These are phyloP conservation scores for Varroa destructor DNA, from an alignment of 1,140 invertebrate genomes.

Conservation along the genomic window DNA sequence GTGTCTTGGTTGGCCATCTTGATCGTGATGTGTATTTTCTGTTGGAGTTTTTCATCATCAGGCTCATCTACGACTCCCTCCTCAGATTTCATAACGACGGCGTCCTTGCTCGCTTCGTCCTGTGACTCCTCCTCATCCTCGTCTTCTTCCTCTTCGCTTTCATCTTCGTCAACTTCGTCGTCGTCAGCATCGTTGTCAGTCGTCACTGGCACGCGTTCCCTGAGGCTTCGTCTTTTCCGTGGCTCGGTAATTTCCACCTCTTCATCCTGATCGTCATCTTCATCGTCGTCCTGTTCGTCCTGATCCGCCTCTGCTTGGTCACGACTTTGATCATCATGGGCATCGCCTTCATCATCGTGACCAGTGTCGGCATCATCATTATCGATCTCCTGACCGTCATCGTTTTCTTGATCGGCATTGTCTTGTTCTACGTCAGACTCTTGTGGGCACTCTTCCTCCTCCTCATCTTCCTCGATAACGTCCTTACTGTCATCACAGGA, in stretches of 20 bases:
- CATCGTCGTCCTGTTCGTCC: background rate
- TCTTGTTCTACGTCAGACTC: no score
- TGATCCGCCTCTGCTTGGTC: background rate
- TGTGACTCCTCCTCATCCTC: background rate
- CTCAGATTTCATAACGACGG: no score
- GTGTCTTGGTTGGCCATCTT: no score
- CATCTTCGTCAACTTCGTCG: no score
- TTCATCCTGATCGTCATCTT: slow-evolving; percentile 15
- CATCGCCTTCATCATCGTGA: background rate
- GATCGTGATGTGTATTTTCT: no score
- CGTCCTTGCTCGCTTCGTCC: no score
- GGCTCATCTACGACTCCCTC: no score
- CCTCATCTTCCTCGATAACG: no score
- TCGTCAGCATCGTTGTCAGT: no score
- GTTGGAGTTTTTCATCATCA: no score
- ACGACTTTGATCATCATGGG: background rate
- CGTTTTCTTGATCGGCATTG: background rate
- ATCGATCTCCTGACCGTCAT: slow-evolving; percentile 13
- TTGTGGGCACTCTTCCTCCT: no score
- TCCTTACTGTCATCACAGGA: background rate
- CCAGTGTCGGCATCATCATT: slow-evolving; percentile 3
- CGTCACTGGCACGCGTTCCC: no score
- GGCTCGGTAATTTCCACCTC: slow-evolving; percentile 13
- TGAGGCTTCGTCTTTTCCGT: background rate
- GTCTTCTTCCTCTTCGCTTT: slow-evolving; percentile 7